phyloP scores from a whole-genome alignment of 2,113 vertebrate genomes.

The Siniperca chuatsi region DNA sequence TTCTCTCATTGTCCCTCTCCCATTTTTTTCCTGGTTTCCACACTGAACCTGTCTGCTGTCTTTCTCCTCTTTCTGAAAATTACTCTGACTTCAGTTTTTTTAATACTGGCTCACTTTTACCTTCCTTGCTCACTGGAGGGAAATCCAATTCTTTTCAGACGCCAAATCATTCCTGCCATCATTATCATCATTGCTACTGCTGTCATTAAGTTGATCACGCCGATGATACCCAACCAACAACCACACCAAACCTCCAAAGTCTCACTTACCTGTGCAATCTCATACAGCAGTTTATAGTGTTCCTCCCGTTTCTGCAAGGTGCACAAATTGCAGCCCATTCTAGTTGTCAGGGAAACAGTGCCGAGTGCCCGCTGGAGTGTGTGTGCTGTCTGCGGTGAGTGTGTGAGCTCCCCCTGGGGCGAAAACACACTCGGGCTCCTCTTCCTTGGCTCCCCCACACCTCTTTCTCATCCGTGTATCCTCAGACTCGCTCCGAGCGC shows the following conservation, averaged over 20 bases:
- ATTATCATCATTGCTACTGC: conserved; percentile 6
- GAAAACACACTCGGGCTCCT: conserved; percentile 89
- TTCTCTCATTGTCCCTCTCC: conserved; percentile 26
- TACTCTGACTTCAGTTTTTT: conserved; percentile 1
- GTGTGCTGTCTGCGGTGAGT: conserved; percentile 61
- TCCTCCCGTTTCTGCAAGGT: conserved; percentile 98
- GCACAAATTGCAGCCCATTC: conserved; percentile 99
- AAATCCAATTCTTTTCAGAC: not conserved
- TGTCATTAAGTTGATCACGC: conserved; percentile 11
- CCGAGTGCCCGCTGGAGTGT: conserved; percentile 67
- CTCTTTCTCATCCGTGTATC: conserved; percentile 92
- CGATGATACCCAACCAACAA: not conserved
- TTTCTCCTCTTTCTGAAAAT: not conserved
- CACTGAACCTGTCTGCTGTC: not conserved
- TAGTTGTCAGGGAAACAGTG: conserved; percentile 87
- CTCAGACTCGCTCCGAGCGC: conserved; percentile 82
- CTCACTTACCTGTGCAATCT: conserved; percentile 96
- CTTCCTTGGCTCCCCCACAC: conserved; percentile 89
- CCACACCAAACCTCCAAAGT: not conserved
- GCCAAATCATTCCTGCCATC: not conserved
- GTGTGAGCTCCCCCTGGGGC: conserved; percentile 85
- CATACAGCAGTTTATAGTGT: conserved; percentile 99
- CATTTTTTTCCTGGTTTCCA: conserved; percentile 5
- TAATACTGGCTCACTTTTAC: not conserved
- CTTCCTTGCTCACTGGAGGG: not conserved